These are phyloP conservation scores for Polymixis flavicincta DNA, from an alignment of 2,888 invertebrate species.

Conservation along the genomic window DNA sequence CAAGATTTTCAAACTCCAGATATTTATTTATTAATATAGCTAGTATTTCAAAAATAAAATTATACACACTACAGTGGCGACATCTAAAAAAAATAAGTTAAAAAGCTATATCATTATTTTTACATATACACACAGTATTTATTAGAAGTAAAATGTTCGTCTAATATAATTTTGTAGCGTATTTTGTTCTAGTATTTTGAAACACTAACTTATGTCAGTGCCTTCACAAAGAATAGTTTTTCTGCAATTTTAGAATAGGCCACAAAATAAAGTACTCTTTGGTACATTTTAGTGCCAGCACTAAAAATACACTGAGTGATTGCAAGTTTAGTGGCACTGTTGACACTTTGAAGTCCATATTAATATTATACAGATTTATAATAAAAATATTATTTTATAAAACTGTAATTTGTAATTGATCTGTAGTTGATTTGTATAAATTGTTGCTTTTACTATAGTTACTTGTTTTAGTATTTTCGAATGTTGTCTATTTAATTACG, in stretches of 20 bases:
- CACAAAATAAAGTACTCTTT: conserved; percentile 27
- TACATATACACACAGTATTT: conserved; percentile 38
- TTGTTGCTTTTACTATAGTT: conserved; percentile 18
- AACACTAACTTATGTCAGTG: conserved; percentile 63
- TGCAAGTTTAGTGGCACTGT: conserved; percentile 32
- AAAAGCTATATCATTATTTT: conserved; percentile 2
- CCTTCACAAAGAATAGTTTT: conserved; percentile 60
- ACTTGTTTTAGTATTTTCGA: conserved; percentile 30
- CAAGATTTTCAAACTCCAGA: background rate
- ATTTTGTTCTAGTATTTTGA: conserved; percentile 45
- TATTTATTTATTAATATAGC: too few relatives aligned
- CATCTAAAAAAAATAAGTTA: conserved; percentile 10
- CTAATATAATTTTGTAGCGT: conserved; percentile 28
- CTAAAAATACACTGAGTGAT: conserved; percentile 25
- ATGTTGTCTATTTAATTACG: conserved; percentile 22
- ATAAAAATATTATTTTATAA: conserved; percentile 5
- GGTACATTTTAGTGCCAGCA: conserved; percentile 48
- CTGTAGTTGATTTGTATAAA: conserved; percentile 24
- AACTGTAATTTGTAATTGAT: background rate
- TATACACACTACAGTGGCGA: conserved; percentile 2
- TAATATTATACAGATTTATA: background rate
- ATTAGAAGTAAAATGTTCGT: conserved; percentile 13
- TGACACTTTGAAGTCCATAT: conserved; percentile 18
- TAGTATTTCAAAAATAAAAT: background rate
- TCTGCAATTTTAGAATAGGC: conserved; percentile 43